phyloP scores from a whole-genome alignment of 2,797 vertebrate genomes.

The Alosa sapidissima region DNA sequence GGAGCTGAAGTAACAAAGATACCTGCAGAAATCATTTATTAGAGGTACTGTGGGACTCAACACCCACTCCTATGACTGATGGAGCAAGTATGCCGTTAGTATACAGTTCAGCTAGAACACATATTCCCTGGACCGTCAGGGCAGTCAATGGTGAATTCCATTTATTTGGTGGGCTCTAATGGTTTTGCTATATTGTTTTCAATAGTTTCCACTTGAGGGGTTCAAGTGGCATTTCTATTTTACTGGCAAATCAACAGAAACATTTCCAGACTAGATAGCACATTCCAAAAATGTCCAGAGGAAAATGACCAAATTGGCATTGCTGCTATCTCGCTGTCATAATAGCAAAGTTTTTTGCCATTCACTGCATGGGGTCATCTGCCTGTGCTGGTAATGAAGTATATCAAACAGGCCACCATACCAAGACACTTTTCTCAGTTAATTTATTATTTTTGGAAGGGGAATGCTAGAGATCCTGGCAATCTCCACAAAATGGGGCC shows the following conservation, averaged over 20 bases:
- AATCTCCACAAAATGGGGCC: neutral
- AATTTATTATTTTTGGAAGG: neutral
- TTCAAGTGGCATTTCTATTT: neutral
- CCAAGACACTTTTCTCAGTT: neutral
- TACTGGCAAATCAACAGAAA: neutral
- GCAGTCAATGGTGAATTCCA: neutral
- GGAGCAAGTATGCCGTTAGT: neutral
- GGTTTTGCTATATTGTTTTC: neutral
- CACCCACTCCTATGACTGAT: neutral
- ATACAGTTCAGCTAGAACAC: neutral
- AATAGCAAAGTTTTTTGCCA: neutral
- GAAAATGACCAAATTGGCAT: neutral
- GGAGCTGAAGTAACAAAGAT: neutral
- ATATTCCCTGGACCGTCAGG: neutral
- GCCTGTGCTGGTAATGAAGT: neutral
- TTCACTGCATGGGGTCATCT: neutral
- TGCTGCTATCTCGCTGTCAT: neutral
- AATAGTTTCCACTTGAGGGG: neutral
- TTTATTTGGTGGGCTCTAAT: neutral
- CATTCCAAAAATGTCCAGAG: neutral
- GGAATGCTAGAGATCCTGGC: neutral
- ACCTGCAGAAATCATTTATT: slow-evolving; percentile 14
- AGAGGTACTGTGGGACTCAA: neutral
- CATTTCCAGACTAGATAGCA: neutral
- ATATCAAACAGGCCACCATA: neutral